Percentiles rank a stretch among this genome's conserved stretches.
Evolutionary conservation across 2,888 invertebrate genomes (phyloP).

Genomic region (Lagria hirta): DNA sequence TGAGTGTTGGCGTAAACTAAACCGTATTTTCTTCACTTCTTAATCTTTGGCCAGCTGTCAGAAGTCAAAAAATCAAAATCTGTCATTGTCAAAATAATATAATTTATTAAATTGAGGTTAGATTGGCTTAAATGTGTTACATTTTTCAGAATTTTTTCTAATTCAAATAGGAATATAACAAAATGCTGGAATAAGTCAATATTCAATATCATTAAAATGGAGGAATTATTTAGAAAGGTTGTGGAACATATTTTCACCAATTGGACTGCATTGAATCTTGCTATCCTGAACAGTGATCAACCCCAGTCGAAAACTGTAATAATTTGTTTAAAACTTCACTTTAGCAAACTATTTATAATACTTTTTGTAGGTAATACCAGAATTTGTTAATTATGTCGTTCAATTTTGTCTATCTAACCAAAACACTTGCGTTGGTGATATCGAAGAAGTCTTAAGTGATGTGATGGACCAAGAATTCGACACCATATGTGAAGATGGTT

Average conservation of each 20-base stretch:
- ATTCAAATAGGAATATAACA: too few relatives aligned
- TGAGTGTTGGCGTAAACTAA: too few relatives aligned
- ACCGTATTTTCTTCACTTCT: too few relatives aligned
- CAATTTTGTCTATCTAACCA: conserved; percentile 62
- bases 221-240: conserved; percentile 60
- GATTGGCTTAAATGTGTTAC: too few relatives aligned
- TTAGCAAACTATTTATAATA: neutral
- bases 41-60: too few relatives aligned
- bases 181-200: too few relatives aligned
- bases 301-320: conserved; percentile 69
- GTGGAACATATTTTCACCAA: conserved; percentile 70
- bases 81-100: too few relatives aligned
- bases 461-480: conserved; percentile 74
- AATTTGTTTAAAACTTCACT: too few relatives aligned
- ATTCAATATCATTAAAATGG: conserved; percentile 36
- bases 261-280: conserved; percentile 71
- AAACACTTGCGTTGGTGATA: conserved; percentile 60
- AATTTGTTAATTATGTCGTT: conserved; percentile 66
- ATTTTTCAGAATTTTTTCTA: too few relatives aligned
- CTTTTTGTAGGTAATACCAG: conserved; percentile 60
- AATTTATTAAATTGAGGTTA: too few relatives aligned
- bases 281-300: too few relatives aligned
- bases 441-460: conserved; percentile 67
- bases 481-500: conserved; percentile 71
- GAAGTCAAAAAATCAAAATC: too few relatives aligned